These are phyloP conservation scores for Oncorhynchus keta DNA, from an alignment of 2,113 vertebrate genomes.

Conservation along the genomic window DNA sequence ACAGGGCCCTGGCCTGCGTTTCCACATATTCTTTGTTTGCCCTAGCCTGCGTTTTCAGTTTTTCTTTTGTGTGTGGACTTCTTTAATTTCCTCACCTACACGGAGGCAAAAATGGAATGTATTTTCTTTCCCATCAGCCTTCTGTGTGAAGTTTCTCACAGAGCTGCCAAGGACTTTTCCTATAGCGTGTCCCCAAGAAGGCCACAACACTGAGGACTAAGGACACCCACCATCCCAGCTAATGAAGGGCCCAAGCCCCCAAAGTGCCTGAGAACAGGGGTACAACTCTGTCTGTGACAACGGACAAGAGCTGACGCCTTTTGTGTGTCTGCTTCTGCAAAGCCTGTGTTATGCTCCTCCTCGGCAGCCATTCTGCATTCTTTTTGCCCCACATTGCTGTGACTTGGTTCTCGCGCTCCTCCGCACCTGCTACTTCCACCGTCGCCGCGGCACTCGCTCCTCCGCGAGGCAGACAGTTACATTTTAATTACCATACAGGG, in stretches of 20 bases:
- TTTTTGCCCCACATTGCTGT: neutral
- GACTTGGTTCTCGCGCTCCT: neutral
- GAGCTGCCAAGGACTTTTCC: too few species aligned
- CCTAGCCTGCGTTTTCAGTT: too few species aligned
- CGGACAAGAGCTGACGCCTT: neutral
- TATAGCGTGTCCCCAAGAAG: too few species aligned
- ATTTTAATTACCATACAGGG: constrained; percentile 40
- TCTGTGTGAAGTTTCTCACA: too few species aligned
- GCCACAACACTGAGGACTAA: too few species aligned
- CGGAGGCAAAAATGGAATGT: too few species aligned
- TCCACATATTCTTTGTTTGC: too few species aligned
- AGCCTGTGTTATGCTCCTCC: neutral
- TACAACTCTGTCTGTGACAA: neutral
- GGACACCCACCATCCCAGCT: neutral
- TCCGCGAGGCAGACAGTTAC: constrained; percentile 24
- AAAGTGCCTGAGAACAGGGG: neutral
- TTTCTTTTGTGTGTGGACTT: too few species aligned
- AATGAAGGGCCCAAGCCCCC: neutral
- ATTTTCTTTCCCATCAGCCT: too few species aligned
- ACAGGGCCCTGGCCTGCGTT: too few species aligned
- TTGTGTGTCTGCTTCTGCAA: neutral
- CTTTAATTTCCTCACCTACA: too few species aligned
- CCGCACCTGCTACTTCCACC: constrained; percentile 18
- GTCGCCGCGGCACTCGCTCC: neutral
- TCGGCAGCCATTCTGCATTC: neutral